Evolutionary conservation across 2,888 invertebrate species (phyloP).

Genomic region (Caenorhabditis parvicauda): DNA sequence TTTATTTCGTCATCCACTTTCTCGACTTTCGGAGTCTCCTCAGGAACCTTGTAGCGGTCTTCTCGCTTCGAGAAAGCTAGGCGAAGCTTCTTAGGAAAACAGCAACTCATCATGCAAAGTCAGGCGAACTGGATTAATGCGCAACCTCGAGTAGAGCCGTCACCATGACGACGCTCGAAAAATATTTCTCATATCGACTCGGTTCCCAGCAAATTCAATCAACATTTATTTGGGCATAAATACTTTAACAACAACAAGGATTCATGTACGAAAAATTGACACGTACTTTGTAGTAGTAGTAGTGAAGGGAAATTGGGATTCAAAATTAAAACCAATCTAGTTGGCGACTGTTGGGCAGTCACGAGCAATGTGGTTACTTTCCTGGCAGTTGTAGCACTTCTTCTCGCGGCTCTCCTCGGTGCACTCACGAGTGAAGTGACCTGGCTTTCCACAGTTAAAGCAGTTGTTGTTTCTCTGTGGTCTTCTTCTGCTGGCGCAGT

Average conservation of each 20-base stretch:
- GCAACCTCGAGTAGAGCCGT: too few relatives aligned
- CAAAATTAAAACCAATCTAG: constrained; percentile 18
- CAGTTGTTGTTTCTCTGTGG: constrained; percentile 49
- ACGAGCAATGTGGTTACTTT: constrained; percentile 49
- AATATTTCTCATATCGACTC: too few relatives aligned
- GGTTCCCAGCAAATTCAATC: too few relatives aligned
- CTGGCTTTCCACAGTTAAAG: constrained; percentile 52
- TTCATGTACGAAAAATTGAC: too few relatives aligned
- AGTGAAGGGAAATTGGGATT: neutral
- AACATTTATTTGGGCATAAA: too few relatives aligned
- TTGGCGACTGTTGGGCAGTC: constrained; percentile 41
- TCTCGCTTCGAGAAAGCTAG: constrained; percentile 17
- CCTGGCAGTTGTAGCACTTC: constrained; percentile 84
- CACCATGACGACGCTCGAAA: too few relatives aligned
- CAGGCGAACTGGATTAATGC: too few relatives aligned
- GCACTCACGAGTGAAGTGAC: constrained; percentile 57
- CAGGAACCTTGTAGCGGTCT: constrained; percentile 32
- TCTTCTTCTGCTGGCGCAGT: constrained; percentile 7
- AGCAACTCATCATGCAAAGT: constrained; percentile 19
- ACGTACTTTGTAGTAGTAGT: too few relatives aligned
- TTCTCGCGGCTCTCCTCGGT: constrained; percentile 62
- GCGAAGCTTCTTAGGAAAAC: constrained; percentile 19
- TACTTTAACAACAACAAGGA: too few relatives aligned
- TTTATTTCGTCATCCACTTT: constrained; percentile 1
- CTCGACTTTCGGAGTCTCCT: constrained; percentile 1